phyloP scores from a whole-genome alignment of 1,140 invertebrate genomes.

The Micrasema longulum region DNA sequence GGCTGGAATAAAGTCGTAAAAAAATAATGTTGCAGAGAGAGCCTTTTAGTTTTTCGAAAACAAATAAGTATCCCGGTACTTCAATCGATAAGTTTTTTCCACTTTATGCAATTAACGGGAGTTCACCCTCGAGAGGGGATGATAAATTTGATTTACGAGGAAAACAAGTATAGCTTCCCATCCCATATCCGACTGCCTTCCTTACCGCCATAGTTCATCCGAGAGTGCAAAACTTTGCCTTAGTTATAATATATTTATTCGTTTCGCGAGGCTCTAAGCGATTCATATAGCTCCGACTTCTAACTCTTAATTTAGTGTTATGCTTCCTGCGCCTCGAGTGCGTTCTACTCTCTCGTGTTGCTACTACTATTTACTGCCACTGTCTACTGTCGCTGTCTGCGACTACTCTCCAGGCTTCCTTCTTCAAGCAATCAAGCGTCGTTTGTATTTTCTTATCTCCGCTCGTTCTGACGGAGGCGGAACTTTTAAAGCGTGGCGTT shows the following conservation, averaged over 20 bases:
- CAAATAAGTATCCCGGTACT: no score
- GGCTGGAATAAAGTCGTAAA: conserved; percentile 46
- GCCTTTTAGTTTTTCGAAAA: no score
- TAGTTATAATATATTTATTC: conserved; percentile 38
- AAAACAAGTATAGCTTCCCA: conserved; percentile 46
- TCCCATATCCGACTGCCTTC: conserved; percentile 25
- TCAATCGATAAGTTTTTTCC: conserved; percentile 49
- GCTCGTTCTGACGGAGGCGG: no score
- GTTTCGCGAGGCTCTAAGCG: conserved; percentile 28
- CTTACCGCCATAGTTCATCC: conserved; percentile 36
- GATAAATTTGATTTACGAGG: conserved; percentile 54
- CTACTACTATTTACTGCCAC: conserved; percentile 8
- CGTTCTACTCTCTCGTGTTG: not conserved
- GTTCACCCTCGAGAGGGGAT: conserved; percentile 34
- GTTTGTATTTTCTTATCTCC: conserved; percentile 23
- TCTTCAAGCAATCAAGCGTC: conserved; percentile 27
- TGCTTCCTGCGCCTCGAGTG: conserved; percentile 20
- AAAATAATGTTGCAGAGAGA: no score
- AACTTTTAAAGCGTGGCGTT: no score
- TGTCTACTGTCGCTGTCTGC: conserved; percentile 4
- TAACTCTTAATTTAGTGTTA: conserved; percentile 32
- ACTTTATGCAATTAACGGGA: conserved; percentile 52
- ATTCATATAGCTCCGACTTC: conserved; percentile 32
- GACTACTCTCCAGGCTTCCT: no score
- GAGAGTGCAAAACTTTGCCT: conserved; percentile 32